Evolutionary conservation across 2,888 invertebrate species (phyloP).

Genomic region (Andrena camellia): DNA sequence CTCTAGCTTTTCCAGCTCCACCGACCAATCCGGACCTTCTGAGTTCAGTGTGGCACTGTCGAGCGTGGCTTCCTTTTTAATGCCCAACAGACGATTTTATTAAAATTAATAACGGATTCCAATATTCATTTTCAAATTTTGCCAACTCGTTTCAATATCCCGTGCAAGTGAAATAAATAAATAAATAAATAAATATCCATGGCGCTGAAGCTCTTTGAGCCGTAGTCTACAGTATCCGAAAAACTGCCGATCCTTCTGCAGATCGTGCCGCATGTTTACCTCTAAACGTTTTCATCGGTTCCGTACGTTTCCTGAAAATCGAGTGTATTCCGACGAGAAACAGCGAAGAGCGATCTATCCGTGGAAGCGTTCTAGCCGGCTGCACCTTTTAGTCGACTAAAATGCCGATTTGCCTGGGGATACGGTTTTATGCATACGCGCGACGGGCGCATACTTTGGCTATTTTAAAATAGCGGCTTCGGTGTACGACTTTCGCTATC

Average conservation of each 20-base stretch:
- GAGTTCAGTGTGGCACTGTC: not conserved
- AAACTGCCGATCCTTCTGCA: too few species aligned
- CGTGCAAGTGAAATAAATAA: too few species aligned
- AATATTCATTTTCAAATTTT: not conserved
- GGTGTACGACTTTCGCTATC: conserved; percentile 50
- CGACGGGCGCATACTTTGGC: conserved; percentile 49
- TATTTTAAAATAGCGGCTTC: conserved; percentile 50
- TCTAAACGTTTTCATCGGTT: not conserved
- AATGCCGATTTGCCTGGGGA: conserved; percentile 49
- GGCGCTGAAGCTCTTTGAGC: not conserved
- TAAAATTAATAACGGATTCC: conserved; percentile 6
- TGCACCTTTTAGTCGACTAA: conserved; percentile 12
- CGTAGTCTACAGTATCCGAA: not conserved
- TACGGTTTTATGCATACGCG: conserved; percentile 34
- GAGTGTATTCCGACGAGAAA: not conserved
- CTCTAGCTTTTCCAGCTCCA: not conserved
- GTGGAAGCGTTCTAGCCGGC: conserved; percentile 1
- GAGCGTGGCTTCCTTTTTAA: conserved; percentile 1
- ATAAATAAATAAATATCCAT: not conserved
- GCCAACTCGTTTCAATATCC: not conserved
- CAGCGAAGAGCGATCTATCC: conserved; percentile 33
- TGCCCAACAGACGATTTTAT: not conserved
- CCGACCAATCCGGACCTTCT: not conserved
- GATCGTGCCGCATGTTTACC: not conserved
- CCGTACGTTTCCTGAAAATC: not conserved